Percentiles rank a stretch among this genome's conserved stretches.
phyloP scores from a whole-genome alignment of 2,797 vertebrate species.

The Sibirionetta formosa region DNA sequence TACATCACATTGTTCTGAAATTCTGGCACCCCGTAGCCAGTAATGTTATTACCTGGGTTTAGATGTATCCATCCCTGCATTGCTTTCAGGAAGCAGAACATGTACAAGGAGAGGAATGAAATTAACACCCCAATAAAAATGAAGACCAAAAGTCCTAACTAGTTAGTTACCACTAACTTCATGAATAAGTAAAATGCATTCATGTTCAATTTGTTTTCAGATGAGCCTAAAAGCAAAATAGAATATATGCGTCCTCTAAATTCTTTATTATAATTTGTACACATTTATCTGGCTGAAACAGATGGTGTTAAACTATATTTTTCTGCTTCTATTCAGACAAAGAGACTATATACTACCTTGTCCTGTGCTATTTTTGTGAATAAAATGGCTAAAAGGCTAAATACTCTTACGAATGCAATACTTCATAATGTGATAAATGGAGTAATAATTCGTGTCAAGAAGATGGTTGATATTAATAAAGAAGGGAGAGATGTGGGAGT shows the following conservation, averaged over 20 bases:
- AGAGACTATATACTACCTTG: neutral
- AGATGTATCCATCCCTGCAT: neutral
- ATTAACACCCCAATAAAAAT: neutral
- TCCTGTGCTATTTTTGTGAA: neutral
- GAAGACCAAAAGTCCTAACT: neutral
- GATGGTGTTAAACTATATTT: neutral
- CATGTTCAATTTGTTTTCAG: too few relatives aligned
- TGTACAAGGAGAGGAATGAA: neutral
- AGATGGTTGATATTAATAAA: too few relatives aligned
- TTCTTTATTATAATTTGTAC: neutral
- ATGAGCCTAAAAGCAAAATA: neutral
- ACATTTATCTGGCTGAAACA: rapidly evolving
- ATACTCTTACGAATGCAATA: neutral
- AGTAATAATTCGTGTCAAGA: too few relatives aligned
- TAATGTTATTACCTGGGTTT: neutral
- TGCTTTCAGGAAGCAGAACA: neutral
- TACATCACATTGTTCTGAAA: neutral
- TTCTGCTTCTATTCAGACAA: neutral
- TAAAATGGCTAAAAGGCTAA: neutral
- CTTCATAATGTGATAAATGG: neutral
- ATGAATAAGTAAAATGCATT: neutral
- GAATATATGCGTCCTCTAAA: neutral
- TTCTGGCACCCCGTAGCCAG: neutral
- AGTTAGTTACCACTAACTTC: neutral
- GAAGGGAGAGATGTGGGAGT: too few relatives aligned